Evolutionary conservation across 2,888 invertebrate genomes (phyloP), one percentile per base, ranked within the genome.

Genomic region (Gandaritis pyraliata): DNA sequence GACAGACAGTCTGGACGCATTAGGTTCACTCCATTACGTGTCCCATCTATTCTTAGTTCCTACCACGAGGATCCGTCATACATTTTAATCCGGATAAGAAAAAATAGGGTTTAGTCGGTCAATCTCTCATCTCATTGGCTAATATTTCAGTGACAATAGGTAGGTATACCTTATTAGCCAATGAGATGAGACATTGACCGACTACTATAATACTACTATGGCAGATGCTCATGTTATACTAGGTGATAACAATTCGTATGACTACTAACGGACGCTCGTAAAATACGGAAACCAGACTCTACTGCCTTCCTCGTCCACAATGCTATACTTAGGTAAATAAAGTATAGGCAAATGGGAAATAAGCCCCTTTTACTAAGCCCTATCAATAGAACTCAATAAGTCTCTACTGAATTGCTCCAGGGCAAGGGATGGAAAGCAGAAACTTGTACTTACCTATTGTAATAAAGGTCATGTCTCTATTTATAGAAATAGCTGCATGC

Each of bases 1-100:
- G 67, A 58, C 72, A 67, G 30, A 59, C 62, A 65, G 80, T 76
- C 82, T 71, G 72, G 75, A 69, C 72, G 65, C 66, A 76, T 86
- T 83, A 82, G 68, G 67, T 63, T 67, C 78, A 74, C 68, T 69
- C 67, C 71, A 68, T 45, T 64, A 70, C 67, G 55, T 72, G 82
- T 65, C 74, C 85, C 62, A 82, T 78, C 80, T 82, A 51, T 4
- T 11, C 33, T 33, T 11, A 33, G 10, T 33, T 10, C 4, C 8
- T 33, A 33, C 33, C 33, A 33, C 33, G 8, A 33, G 38, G 12
- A 16, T 39, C 18, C 38, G 23, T 6, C 23, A 23, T n/a, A n/a
- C n/a, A n/a, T n/a, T n/a, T n/a, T n/a, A n/a, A n/a, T n/a, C n/a
- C n/a, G n/a, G n/a, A n/a, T n/a, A n/a, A n/a, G n/a, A n/a, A n/a